Base-by-base conservation (phyloP, 2,113 vertebrate genomes). In the Bungarus multicinctus region DNA sequence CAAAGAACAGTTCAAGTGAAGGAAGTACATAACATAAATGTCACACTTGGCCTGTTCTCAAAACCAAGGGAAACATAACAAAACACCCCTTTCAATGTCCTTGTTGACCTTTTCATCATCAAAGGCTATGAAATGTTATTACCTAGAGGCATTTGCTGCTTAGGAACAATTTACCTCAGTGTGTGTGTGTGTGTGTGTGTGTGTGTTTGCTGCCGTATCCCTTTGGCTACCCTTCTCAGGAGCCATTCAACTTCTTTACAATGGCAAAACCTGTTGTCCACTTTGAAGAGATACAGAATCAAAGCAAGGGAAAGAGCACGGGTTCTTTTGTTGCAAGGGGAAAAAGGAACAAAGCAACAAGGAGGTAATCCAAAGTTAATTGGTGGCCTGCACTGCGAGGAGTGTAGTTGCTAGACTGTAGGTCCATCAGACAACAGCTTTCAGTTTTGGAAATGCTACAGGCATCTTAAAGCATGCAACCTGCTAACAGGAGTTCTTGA, bases 221-320 rank as follows among this genome's bases (percentile, higher is more conserved):
- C 69, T 95, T 96, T 93, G 96, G 96, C 96, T 94, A 93, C 92
- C 94, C 95, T 95, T 96, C 95, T 94, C 94, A 95, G 94, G 95
- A 97, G 91, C 93, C 10, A 0, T n/a, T 88, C 27, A 47, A 0
- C 60, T 94, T 95, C 96, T 94, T 95, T 85, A 4, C 81, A 91
- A 93, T 87, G 57, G 0, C 30, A n/a, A 74, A 52, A 93, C 90
- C 94, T 93, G 93, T 96, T 96, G 94, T 96, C 57, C 85, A 74
- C 54, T 94, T 95, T 89, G 96, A 94, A 93, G 92, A 94, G 93
- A 74, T 88, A 92, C 93, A 87, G 8, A 53, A 0, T 39, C 18
- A 93, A 95, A 96, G 95, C 96, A 96, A 95, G 92, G 90, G 94
- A 89, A 93, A 95, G 94, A 95, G 89, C 94, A 95, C 89, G 43